Conservation (phyloP, 2,113 vertebrate species). For the Lota lota region DNA sequence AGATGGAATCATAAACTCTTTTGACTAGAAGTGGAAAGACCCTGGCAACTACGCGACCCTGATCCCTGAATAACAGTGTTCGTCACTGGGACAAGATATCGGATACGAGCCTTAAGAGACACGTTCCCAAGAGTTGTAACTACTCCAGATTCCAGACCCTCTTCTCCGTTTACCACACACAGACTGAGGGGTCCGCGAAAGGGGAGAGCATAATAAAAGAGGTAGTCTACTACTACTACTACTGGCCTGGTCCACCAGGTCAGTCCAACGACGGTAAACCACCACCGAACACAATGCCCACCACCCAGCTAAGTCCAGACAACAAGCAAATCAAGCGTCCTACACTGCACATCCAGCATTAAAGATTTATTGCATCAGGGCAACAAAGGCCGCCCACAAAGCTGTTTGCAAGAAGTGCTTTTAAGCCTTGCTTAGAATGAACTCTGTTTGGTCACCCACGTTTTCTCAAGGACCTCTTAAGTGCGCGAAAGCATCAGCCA, state of each 20-base stretch:
- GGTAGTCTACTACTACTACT: too few species aligned
- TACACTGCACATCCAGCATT: conserved; percentile 33
- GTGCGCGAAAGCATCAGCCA: conserved; percentile 46
- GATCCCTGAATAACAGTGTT: too few species aligned
- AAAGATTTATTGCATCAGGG: conserved; percentile 65
- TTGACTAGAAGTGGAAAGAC: too few species aligned
- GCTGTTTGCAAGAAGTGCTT: conserved; percentile 43
- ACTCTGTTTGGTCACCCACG: conserved; percentile 53
- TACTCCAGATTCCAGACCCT: conserved; percentile 35
- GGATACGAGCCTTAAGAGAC: too few species aligned
- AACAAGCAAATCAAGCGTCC: conserved; percentile 66
- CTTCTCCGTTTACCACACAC: conserved; percentile 61
- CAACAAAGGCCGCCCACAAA: conserved; percentile 66
- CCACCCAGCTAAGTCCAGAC: conserved; percentile 54
- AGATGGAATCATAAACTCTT: too few species aligned
- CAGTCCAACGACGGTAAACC: conserved; percentile 59
- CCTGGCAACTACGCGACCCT: too few species aligned
- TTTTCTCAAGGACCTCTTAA: conserved; percentile 51
- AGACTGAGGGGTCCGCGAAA: conserved; percentile 49
- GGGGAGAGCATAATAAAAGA: conserved; percentile 57
- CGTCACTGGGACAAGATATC: too few species aligned
- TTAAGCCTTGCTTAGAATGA: conserved; percentile 40
- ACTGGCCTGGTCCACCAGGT: conserved; percentile 53
- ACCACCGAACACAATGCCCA: conserved; percentile 53
- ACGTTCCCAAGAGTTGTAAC: not conserved